These are phyloP conservation scores for Drosophila mulleri DNA, from an alignment of 2,888 invertebrate species.

Conservation along the genomic window DNA sequence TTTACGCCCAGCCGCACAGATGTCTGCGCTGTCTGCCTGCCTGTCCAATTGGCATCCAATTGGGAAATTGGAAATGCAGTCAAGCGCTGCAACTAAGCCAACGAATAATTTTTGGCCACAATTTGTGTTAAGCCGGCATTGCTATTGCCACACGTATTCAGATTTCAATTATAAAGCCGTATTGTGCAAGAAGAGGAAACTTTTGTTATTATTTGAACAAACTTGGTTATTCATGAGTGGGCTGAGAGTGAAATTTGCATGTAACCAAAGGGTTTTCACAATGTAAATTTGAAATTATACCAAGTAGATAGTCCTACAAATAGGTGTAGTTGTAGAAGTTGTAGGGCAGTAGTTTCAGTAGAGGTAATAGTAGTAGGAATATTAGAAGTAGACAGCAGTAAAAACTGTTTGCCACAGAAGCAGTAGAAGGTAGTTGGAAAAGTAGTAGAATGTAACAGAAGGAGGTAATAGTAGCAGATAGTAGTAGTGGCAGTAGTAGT, in stretches of 20 bases:
- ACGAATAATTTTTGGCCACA: conserved; percentile 30
- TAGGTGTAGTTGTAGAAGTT: neutral
- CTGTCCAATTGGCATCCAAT: conserved; percentile 19
- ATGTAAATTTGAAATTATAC: neutral
- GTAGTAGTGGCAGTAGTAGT: neutral
- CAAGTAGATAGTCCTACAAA: neutral
- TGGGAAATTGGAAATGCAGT: conserved; percentile 47
- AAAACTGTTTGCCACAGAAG: no score
- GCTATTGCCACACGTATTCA: conserved; percentile 17
- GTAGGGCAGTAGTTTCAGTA: no score
- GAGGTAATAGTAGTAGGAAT: neutral
- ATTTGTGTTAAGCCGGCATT: conserved; percentile 9
- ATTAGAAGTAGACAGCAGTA: neutral
- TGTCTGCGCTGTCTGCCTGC: neutral
- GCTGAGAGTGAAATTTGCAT: neutral
- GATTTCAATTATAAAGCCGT: neutral
- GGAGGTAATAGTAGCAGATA: neutral
- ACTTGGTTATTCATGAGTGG: neutral
- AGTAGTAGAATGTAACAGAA: neutral
- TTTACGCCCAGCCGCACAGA: conserved; percentile 17
- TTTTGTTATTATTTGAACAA: neutral
- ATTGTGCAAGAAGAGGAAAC: neutral
- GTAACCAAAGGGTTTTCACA: neutral
- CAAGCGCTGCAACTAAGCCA: conserved; percentile 29
- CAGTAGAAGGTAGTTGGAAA: neutral